Evolutionary conservation across 2,797 vertebrate species (phyloP), one percentile per base, ranked within the genome.

Genomic region (Fringilla coelebs): DNA sequence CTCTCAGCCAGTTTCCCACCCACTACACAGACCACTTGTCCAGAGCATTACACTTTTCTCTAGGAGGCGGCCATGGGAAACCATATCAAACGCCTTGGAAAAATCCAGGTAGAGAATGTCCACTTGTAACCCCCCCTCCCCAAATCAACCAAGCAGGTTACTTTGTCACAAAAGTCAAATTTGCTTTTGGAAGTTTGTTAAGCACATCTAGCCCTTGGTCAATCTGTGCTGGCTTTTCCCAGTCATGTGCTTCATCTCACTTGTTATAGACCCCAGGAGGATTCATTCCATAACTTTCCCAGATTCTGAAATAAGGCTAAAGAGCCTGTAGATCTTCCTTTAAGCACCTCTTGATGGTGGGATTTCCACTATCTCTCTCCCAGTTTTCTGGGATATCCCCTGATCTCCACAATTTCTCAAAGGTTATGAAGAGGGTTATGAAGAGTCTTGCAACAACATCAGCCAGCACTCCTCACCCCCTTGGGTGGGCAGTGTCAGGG

Each of bases 71-170:
- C 21, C 28, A 5, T 43, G 17, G 40, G 20, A 73, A 74, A 40
- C 21, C 4, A 0, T 45, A 19, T 17, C 2, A 6, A 79, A 84
- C 66, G 15, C 19, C n/a, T 36, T n/a, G 46, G 11, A 84, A 58
- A 55, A 75, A 55, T 60, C 41, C 68, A 66, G 26, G 13, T 66
- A 51, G 41, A 46, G 11, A 49, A 7, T 25, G 45, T 58, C 25
- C 19, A 55, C 17, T 3, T 24, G 6, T 36, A 1, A 0, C 5
- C 8, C 17, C 10, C 3, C 10, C 17, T 5, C 20, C 9, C 34
- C 25, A 19, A 13, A 31, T 41, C 46, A 79, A 10, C n/a, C 3
- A 4, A 79, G 19, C 6, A 54, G 25, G 21, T 70, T 79, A 48
- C 36, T 58, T 83, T 58, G 32, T 63, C 5, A 7, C 20, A 68